Evolutionary conservation across 2,888 invertebrate genomes (phyloP), one percentile per base, ranked within the genome.

Genomic region (Drosophila pegasa): DNA sequence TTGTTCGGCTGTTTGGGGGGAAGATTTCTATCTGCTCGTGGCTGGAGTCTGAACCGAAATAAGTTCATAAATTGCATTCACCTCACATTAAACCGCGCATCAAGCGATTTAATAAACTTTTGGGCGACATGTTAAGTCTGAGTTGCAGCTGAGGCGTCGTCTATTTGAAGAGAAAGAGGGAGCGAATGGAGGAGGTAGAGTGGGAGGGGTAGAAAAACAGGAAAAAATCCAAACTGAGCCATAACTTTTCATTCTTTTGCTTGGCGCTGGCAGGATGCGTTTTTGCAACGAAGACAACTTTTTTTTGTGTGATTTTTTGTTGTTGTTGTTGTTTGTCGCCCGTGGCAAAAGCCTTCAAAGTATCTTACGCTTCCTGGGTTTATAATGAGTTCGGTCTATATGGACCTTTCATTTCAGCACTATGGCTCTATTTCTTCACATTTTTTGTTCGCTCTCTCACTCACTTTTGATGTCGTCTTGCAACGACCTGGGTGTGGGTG

Each of bases 311-410:
- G 16, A 25, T 29, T 37, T 5, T 20, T 31, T 29, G 16, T 41
- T 20, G 20, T 45, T 29, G 29, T 85, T 81, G 71, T 84, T 81
- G 63, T 78, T 67, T 78, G 61, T 69, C 52, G 88, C 87, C 80
- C 55, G 47, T 40, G 71, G 82, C 71, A 68, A 58, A 75, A 80
- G 80, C 65, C 84, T 80, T 83, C 67, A 86, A 88, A 88, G 86
- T 88, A 86, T 80, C 65, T 66, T 79, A 70, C 76, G 61, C 80
- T 72, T 71, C 73, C 83, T 85, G 70, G 72, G 80, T 80, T 82
- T 77, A 82, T 87, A 82, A 87, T 82, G 81, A 81, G 81, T 87
- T 85, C 60, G 76, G 64, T 80, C 77, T 61, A 64, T 73, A 63
- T 83, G 73, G 78, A 69, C 65, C 60, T 79, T 79, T 81, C 64